Conservation (phyloP, 1,140 invertebrate species). For the Saccostrea cuccullata region DNA sequence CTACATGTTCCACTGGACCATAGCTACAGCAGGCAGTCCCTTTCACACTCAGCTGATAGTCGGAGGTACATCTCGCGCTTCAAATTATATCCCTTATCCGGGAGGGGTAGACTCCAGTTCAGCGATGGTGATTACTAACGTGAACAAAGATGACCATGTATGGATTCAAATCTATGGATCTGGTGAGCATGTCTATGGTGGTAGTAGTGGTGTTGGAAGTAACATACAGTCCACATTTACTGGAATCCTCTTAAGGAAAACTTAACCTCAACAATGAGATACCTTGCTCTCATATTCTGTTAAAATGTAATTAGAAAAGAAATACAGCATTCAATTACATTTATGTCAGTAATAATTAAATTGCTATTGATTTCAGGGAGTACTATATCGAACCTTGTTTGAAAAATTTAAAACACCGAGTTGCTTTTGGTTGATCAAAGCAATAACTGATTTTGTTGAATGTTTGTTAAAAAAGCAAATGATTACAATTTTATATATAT, state of each 20-base stretch:
- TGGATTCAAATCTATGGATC: neutral
- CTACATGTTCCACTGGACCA: slow-evolving; percentile 3
- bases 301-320: no score
- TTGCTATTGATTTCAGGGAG: no score
- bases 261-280: no score
- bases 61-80: neutral
- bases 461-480: no score
- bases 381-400: no score
- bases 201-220: neutral
- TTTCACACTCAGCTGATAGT: neutral
- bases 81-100: neutral
- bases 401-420: no score
- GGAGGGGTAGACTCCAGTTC: neutral
- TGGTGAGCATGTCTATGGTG: neutral
- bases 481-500: no score
- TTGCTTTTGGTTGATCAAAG: no score
- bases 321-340: no score
- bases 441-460: no score
- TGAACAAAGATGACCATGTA: neutral
- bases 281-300: no score
- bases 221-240: neutral
- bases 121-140: neutral
- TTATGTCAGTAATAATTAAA: no score
- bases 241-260: neutral
- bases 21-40: neutral